These are phyloP conservation scores for Styela clava DNA, from an alignment of 23 tunicate species.

Conservation along the genomic window DNA sequence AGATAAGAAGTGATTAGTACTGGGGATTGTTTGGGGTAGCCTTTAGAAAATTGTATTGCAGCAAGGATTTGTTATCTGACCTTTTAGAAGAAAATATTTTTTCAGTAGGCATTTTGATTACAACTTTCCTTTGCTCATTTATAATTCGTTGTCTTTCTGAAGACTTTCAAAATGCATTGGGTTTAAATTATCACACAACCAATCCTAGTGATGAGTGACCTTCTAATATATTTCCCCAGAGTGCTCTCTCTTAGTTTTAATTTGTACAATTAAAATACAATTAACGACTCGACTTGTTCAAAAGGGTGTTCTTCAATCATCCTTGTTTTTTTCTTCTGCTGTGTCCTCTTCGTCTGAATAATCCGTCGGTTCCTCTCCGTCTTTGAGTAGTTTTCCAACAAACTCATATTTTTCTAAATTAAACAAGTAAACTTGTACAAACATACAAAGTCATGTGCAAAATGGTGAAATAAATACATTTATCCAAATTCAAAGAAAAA, in stretches of 20 bases:
- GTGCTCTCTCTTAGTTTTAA: background rate
- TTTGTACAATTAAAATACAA: background rate
- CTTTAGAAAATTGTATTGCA: no score
- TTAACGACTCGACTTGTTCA: background rate
- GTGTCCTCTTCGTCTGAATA: constrained; percentile 82
- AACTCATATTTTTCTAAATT: constrained; percentile 80
- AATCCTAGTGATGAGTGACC: no score
- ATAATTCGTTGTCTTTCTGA: no score
- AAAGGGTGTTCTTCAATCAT: constrained; percentile 15
- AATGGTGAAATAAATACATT: background rate
- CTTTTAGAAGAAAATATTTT: no score
- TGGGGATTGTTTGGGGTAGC: no score
- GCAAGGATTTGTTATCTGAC: no score
- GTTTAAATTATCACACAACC: no score
- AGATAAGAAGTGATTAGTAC: no score
- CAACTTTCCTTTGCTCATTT: no score
- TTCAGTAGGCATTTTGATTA: no score
- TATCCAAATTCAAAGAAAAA: no score
- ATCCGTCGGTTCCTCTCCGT: constrained; percentile 97
- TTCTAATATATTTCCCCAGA: background rate
- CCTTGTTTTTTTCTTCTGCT: constrained; percentile 63
- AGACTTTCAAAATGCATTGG: no score
- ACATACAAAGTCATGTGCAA: background rate
- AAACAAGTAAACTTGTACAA: background rate
- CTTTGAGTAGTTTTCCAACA: constrained; percentile 74